phyloP scores from a whole-genome alignment of 1,140 invertebrate species.

The Muscidifurax raptorellus region DNA sequence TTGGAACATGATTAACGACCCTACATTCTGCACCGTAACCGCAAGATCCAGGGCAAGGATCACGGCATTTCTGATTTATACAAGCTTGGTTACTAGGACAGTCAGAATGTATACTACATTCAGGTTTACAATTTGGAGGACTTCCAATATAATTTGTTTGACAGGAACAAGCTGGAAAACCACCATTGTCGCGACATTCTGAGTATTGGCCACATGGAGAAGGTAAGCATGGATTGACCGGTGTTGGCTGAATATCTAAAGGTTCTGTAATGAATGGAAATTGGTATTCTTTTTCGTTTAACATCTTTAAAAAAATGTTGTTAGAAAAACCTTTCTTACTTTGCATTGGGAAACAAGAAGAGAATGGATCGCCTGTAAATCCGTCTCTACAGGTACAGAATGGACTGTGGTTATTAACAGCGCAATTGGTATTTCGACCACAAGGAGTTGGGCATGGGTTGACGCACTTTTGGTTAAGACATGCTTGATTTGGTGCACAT shows the following conservation, averaged over 20 bases:
- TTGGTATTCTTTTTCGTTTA: constrained; percentile 76
- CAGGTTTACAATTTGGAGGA: constrained; percentile 85
- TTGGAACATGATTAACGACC: constrained; percentile 83
- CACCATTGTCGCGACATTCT: constrained; percentile 83
- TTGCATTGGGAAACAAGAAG: constrained; percentile 64
- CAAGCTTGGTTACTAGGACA: constrained; percentile 83
- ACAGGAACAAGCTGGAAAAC: constrained; percentile 86
- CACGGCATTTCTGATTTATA: constrained; percentile 83
- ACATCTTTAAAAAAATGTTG: not conserved
- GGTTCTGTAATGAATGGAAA: constrained; percentile 84
- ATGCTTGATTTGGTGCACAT: constrained; percentile 79
- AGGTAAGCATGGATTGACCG: constrained; percentile 79
- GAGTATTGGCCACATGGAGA: constrained; percentile 89
- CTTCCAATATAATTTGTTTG: constrained; percentile 83
- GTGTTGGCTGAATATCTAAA: constrained; percentile 49
- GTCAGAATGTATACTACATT: constrained; percentile 84
- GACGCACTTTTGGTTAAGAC: constrained; percentile 80
- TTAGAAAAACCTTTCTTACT: not conserved
- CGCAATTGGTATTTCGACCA: constrained; percentile 80
- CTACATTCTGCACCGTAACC: constrained; percentile 84
- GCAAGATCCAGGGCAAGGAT: constrained; percentile 86
- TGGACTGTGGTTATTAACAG: constrained; percentile 80
- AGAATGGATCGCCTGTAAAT: constrained; percentile 78
- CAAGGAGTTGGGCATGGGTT: constrained; percentile 83
- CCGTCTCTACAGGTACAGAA: constrained; percentile 78